Conservation (phyloP, 2,797 vertebrate species). For the Natrix natrix region DNA sequence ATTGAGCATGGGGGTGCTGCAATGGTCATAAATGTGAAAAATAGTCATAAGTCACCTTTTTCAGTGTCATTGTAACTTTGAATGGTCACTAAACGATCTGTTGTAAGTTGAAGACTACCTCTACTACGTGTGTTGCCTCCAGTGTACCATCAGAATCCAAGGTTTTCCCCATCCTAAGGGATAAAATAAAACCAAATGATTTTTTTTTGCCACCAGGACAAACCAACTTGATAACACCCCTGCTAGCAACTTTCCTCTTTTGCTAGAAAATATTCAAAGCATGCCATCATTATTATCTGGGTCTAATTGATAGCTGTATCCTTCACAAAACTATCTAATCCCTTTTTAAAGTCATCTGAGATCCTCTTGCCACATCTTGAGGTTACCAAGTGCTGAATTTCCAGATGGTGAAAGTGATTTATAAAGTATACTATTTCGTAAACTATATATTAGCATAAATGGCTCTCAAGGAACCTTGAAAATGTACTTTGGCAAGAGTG, state of each 20-base stretch:
- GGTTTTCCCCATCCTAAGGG: background rate
- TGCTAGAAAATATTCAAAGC: background rate
- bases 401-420: background rate
- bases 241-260: background rate
- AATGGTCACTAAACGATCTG: background rate
- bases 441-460: background rate
- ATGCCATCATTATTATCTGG: no score
- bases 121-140: background rate
- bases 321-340: background rate
- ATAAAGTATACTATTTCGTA: background rate
- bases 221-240: background rate
- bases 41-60: background rate
- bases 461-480: background rate
- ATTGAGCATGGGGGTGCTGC: background rate
- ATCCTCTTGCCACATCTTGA: background rate
- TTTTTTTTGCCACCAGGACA: background rate
- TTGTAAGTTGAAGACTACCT: background rate
- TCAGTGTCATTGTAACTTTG: background rate
- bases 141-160: background rate
- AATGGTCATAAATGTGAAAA: background rate
- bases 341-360: background rate
- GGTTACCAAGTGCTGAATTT: background rate
- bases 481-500: background rate
- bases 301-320: background rate
- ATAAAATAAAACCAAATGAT: background rate